These are phyloP conservation scores for Girardia tigrina DNA, from an alignment of 2,888 invertebrate genomes.

Conservation along the genomic window DNA sequence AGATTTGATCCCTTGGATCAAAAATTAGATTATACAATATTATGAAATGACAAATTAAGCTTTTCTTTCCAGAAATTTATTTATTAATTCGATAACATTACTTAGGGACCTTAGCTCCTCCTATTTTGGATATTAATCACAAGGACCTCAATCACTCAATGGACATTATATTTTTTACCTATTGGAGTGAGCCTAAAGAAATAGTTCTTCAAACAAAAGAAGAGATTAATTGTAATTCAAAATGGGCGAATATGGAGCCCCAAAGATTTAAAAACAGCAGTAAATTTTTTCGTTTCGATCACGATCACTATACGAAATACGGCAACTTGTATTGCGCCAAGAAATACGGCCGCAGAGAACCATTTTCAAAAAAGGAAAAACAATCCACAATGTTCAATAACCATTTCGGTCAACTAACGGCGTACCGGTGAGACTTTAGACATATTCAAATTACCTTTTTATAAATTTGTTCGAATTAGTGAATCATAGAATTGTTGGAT, in stretches of 20 bases:
- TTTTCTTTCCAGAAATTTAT: too few relatives aligned
- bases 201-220: background rate
- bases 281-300: conserved; percentile 16
- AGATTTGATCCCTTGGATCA: too few relatives aligned
- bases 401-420: conserved; percentile 60
- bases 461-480: too few relatives aligned
- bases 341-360: background rate
- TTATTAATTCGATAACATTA: too few relatives aligned
- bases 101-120: conserved; percentile 48
- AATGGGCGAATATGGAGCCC: background rate
- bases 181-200: conserved; percentile 42
- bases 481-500: too few relatives aligned
- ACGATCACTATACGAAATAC: conserved; percentile 21
- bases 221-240: background rate
- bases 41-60: too few relatives aligned
- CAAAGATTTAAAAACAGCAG: background rate
- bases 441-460: too few relatives aligned
- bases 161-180: conserved; percentile 62
- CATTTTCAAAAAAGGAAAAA: background rate
- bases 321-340: conserved; percentile 18
- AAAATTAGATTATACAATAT: too few relatives aligned
- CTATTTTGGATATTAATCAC: conserved; percentile 48
- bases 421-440: too few relatives aligned
- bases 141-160: conserved; percentile 51
- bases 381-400: conserved; percentile 41